phyloP scores from a whole-genome alignment of 2,113 vertebrate genomes.

The Paracanthobrama guichenoti region DNA sequence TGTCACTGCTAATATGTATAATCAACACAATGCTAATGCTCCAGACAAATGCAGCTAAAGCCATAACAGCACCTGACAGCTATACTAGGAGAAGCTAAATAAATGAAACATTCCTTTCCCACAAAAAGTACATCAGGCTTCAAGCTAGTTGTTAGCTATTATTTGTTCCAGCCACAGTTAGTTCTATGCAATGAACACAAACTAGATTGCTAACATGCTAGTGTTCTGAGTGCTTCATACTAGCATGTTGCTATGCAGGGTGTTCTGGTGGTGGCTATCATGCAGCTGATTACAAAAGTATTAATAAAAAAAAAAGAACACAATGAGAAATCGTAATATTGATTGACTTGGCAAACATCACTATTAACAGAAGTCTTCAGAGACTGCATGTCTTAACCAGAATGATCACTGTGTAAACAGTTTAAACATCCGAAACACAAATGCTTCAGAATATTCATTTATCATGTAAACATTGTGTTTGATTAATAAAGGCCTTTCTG shows the following conservation, averaged over 20 bases:
- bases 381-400: neutral
- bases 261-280: neutral
- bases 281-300: neutral
- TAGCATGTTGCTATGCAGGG: neutral
- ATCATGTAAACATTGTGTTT: constrained; percentile 7
- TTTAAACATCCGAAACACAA: neutral
- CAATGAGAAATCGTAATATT: neutral
- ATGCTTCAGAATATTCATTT: neutral
- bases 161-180: no score
- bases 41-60: neutral
- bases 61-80: neutral
- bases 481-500: constrained; percentile 28
- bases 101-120: neutral
- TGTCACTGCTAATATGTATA: neutral
- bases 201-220: neutral
- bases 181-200: neutral
- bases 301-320: neutral
- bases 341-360: neutral
- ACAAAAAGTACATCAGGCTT: neutral
- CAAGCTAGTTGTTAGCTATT: no score
- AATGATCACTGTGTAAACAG: neutral
- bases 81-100: neutral
- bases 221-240: neutral
- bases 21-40: neutral
- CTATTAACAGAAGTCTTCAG: neutral